Percentiles rank a stretch among this genome's conserved stretches.
Evolutionary conservation across 2,797 vertebrate genomes (phyloP).

Genomic region (Enteromius radiatus): DNA sequence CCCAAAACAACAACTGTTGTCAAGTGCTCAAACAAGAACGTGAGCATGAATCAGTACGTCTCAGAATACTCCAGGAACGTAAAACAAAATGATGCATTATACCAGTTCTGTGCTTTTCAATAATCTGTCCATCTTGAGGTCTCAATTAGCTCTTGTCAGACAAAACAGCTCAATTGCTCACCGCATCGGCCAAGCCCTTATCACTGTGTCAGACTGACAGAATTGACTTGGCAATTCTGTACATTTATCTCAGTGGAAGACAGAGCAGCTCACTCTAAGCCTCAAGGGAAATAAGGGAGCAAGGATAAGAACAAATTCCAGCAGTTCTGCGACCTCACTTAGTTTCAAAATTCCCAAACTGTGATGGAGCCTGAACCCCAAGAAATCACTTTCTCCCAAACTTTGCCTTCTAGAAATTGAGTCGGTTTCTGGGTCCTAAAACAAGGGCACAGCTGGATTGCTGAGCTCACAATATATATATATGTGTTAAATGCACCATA

Average conservation of each 20-base stretch:
- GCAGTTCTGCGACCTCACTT: conserved; percentile 47
- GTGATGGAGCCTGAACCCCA: conserved; percentile 31
- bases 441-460: neutral
- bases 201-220: conserved; percentile 49
- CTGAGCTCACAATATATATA: neutral
- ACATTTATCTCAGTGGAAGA: conserved; percentile 54
- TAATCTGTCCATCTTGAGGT: conserved; percentile 39
- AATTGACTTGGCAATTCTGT: conserved; percentile 52
- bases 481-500: neutral
- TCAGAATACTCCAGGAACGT: neutral
- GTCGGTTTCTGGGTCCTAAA: conserved; percentile 8
- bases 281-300: conserved; percentile 56
- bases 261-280: conserved; percentile 42
- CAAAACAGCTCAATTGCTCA: conserved; percentile 46
- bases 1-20: conserved; percentile 26
- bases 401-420: conserved; percentile 39
- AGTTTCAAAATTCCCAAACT: conserved; percentile 43
- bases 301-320: conserved; percentile 58
- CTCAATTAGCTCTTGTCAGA: conserved; percentile 49
- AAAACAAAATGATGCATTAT: neutral
- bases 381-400: conserved; percentile 49
- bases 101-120: conserved; percentile 31
- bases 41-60: conserved; percentile 10
- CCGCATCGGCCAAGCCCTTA: conserved; percentile 33
- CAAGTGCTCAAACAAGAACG: conserved; percentile 4